These are phyloP conservation scores for Equus przewalskii DNA, from an alignment of 2,113 vertebrate species.

Conservation along the genomic window DNA sequence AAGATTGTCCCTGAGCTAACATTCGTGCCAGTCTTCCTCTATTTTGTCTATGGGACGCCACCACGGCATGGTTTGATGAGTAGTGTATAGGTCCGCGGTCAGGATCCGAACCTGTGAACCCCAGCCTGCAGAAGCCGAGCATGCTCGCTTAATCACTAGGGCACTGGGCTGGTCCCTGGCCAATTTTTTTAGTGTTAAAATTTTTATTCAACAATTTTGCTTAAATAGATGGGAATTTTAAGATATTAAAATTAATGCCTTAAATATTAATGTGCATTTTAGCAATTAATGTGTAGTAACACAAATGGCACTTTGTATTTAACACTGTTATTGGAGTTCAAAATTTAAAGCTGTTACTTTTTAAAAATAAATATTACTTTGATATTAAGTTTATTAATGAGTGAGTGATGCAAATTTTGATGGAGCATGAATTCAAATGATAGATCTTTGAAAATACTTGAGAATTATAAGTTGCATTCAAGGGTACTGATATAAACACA, in stretches of 20 bases:
- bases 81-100: too few species aligned
- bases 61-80: too few species aligned
- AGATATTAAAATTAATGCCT: not conserved
- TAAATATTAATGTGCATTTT: not conserved
- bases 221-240: not conserved
- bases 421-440: not conserved
- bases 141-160: too few species aligned
- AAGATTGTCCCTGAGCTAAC: too few species aligned
- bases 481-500: not conserved
- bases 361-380: not conserved
- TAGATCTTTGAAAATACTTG: constrained; percentile 25
- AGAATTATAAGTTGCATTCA: not conserved
- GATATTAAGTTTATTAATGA: not conserved
- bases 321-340: not conserved
- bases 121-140: too few species aligned
- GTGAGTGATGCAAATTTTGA: not conserved
- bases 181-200: not conserved
- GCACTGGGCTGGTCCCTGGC: not conserved
- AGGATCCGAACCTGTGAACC: too few species aligned
- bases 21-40: too few species aligned
- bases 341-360: constrained; percentile 26
- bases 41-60: too few species aligned
- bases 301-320: not conserved
- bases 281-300: not conserved
- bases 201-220: not conserved